phyloP scores from a whole-genome alignment of 2,888 invertebrate genomes.

The Drosophila atripex region DNA sequence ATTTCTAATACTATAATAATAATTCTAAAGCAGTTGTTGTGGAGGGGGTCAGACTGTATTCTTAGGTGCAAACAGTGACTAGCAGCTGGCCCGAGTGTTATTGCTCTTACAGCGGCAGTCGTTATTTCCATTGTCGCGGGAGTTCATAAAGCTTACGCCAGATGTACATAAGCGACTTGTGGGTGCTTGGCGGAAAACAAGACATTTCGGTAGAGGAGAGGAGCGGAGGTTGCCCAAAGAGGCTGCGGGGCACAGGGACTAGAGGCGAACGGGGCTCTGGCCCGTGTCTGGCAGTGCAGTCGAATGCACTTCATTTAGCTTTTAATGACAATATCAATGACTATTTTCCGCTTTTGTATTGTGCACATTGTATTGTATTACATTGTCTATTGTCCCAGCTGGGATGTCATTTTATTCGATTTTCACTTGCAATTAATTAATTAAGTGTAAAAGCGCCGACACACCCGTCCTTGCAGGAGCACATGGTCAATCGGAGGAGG shows the following conservation, averaged over 20 bases:
- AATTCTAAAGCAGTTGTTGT: not conserved
- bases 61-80: constrained; percentile 14
- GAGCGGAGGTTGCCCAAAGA: not conserved
- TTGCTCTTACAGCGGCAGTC: constrained; percentile 36
- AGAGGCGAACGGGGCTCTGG: not conserved
- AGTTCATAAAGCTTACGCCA: constrained; percentile 65
- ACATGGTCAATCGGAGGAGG: constrained; percentile 2
- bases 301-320: constrained; percentile 65
- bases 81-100: constrained; percentile 25
- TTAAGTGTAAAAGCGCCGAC: constrained; percentile 73
- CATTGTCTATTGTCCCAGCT: constrained; percentile 64
- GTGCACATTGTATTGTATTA: constrained; percentile 59
- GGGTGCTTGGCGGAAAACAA: constrained; percentile 12
- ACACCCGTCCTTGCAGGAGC: constrained; percentile 29
- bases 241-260: not conserved
- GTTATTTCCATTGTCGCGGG: constrained; percentile 49
- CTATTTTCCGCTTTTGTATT: constrained; percentile 59
- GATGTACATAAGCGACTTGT: constrained; percentile 46
- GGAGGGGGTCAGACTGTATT: constrained; percentile 8
- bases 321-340: constrained; percentile 78
- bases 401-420: constrained; percentile 69
- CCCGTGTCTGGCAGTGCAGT: constrained; percentile 48
- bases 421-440: constrained; percentile 77
- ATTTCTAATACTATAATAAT: no score
- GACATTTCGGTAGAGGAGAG: not conserved